Evolutionary conservation across 1,140 invertebrate genomes (phyloP).

Genomic region (Tenebrio molitor): DNA sequence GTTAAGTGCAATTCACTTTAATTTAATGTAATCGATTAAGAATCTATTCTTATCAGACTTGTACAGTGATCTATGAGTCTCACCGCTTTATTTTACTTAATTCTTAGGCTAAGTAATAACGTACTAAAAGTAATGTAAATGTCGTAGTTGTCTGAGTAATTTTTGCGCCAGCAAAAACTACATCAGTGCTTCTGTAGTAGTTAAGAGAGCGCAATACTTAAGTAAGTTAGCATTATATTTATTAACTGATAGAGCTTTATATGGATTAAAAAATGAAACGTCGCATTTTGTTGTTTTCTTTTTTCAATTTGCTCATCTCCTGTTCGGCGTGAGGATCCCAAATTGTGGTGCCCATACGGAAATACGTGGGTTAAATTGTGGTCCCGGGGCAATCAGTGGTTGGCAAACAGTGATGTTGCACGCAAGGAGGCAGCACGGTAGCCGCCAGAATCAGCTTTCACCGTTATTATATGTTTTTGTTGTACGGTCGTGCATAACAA

Average conservation of each 20-base stretch:
- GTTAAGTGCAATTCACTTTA: constrained; percentile 42
- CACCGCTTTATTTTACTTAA: constrained; percentile 45
- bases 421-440: constrained; percentile 48
- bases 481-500: constrained; percentile 47
- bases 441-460: constrained; percentile 47
- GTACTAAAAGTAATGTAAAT: constrained; percentile 39
- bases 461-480: constrained; percentile 51
- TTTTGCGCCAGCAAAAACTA: constrained; percentile 39
- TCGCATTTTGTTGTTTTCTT: background rate
- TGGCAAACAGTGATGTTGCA: constrained; percentile 29
- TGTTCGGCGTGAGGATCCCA: background rate
- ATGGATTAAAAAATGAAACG: constrained; percentile 19
- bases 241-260: constrained; percentile 46
- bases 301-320: no score
- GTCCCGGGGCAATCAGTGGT: constrained; percentile 28
- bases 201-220: constrained; percentile 31
- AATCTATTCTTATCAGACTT: background rate
- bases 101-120: constrained; percentile 42
- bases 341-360: background rate
- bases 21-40: constrained; percentile 1
- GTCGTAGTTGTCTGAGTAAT: constrained; percentile 17
- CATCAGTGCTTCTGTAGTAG: constrained; percentile 30
- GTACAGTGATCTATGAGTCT: constrained; percentile 27
- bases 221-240: constrained; percentile 45
- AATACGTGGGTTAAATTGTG: constrained; percentile 35